Evolutionary conservation across 2,113 vertebrate species (phyloP), one percentile per base, ranked within the genome.

Genomic region (Podarcis raffonei): DNA sequence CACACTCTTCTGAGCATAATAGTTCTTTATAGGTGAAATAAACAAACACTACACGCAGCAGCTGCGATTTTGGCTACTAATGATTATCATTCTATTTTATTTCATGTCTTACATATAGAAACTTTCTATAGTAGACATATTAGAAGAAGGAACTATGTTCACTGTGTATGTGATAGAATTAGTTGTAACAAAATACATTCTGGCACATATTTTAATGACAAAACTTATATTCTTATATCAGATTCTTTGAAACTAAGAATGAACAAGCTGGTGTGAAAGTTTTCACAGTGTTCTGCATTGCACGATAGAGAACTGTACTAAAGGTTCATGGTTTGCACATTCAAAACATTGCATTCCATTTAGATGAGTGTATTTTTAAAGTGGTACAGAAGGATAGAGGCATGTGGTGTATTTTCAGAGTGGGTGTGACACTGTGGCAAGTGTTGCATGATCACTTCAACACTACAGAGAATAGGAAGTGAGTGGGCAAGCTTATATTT

Each of bases 291-390:
- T 76, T 85, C n/a, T 76, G 23, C 25, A n/a, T 62, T 77, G 27
- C 32, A 42, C 22, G 25, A 77, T 77, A 39, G 4, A 86, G 57
- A 86, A 32, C 59, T 68, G 30, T 74, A 78, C 25, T 78, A 42
- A 66, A 77, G 42, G 66, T 86, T 86, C 37, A 78, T 48, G 62
- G 62, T 76, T 53, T 79, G 18, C 65, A 32, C 85, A 86, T 79
- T 86, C 75, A 86, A 79, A 86, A 86, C 62, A 32, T 79, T 79
- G 62, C 62, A 79, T 30, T 79, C 75, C 5, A 66, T 86, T 86
- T 79, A 86, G 75, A n/a, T 48, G 16, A 79, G 85, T 86, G 39
- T 86, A 79, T 86, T 86, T 86, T 86, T 86, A 79, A 86, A 78
- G 27, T 66, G 48, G 39, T 79, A 69, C 75, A 25, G 85, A 79